Evolutionary conservation across 37 sponge, comb jelly and placozoan species (phyloP), one percentile per base, ranked within the genome.

Genomic region (Cladorhizidae sp.): DNA sequence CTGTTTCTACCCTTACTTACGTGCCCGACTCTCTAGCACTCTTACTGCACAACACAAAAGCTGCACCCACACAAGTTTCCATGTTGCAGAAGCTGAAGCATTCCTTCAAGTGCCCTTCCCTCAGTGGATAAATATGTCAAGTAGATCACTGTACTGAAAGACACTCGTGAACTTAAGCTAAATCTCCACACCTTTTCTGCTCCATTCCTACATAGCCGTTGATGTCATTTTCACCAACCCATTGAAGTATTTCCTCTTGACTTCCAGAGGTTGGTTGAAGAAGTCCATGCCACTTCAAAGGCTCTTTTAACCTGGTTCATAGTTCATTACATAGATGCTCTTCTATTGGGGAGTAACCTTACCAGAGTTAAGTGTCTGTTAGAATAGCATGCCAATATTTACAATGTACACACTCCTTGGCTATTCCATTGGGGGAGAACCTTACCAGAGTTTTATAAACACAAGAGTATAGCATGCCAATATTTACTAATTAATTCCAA

Each of bases 61-160:
- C 8, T 14, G 67, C 31, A 65, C 67, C 32, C 31, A 65, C 67
- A 31, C n/a, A n/a, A n/a, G n/a, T n/a, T n/a, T 65, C 67, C 35
- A 65, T 65, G 18, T 28, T 37, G 40, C 76, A 64, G 15, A 84
- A 26, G 39, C 84, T 73, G 51, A 57, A 89, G 75, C 80, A 83
- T 41, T 89, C 90, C 70, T 89, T 89, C 56, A 89, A 57, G 64
- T 89, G 85, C n/a, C 78, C 79, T n/a, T n/a, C n/a, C n/a, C n/a
- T n/a, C n/a, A n/a, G n/a, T n/a, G n/a, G n/a, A 28, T 85, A 85
- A 32, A 50, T 64, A 1, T 90, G 40, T n/a, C 81, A 18, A 35
- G 82, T 90, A 57, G 54, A 64, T 29, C 11, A 3, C 14, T 23
- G 57, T 43, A 76, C 23, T 5, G 9, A 45, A 41, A 3, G 42